Evolutionary conservation across 2,113 vertebrate genomes (phyloP).

Genomic region (Myocastor coypus): DNA sequence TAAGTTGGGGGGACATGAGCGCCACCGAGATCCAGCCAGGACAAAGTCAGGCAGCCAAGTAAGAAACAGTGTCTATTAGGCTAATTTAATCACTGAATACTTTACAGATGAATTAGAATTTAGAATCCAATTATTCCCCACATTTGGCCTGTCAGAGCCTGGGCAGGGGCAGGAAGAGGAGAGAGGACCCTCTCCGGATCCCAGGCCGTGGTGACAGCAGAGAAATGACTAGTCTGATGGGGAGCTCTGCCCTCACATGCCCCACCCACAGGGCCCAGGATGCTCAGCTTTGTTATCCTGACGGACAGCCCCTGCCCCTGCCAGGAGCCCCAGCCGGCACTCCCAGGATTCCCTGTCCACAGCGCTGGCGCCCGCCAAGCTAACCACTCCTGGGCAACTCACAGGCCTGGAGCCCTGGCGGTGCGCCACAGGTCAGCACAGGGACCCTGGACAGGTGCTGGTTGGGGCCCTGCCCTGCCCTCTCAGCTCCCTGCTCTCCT

Average conservation of each 20-base stretch:
- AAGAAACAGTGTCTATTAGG: constrained; percentile 98
- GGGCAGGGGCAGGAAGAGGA: constrained; percentile 70
- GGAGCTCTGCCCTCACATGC: constrained; percentile 69
- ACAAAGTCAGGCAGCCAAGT: constrained; percentile 93
- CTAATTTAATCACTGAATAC: constrained; percentile 98
- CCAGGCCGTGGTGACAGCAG: constrained; percentile 14
- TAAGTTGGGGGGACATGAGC: constrained; percentile 93
- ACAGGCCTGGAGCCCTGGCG: background rate
- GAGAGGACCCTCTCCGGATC: constrained; percentile 76
- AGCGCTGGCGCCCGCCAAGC: background rate
- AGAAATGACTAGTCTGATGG: constrained; percentile 80
- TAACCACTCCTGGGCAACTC: background rate
- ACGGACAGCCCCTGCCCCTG: constrained; percentile 14
- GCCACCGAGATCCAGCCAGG: constrained; percentile 87
- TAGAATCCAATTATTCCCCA: constrained; percentile 96
- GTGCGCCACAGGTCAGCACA: background rate
- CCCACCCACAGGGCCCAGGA: constrained; percentile 15
- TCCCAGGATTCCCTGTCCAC: background rate
- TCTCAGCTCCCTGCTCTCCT: background rate
- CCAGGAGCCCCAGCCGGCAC: background rate
- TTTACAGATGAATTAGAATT: constrained; percentile 97
- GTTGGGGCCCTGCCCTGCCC: background rate
- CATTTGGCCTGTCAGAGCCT: constrained; percentile 89
- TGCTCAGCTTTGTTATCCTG: background rate
- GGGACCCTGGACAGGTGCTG: background rate